Evolutionary conservation across 2,797 vertebrate genomes (phyloP).

Genomic region (Sebastes baramenuke): DNA sequence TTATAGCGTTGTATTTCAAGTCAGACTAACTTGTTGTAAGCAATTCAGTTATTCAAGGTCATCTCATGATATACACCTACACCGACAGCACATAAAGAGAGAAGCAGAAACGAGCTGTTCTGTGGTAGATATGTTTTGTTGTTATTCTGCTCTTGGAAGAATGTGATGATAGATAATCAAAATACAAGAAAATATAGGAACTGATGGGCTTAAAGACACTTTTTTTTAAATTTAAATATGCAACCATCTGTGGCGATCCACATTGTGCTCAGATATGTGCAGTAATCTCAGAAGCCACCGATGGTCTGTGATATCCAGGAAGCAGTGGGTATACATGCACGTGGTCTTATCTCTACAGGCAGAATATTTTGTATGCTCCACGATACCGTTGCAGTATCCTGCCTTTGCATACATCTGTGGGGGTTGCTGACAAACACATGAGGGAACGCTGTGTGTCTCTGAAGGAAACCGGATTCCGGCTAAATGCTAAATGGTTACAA

Average conservation of each 20-base stretch:
- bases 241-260: neutral
- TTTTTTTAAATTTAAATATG: neutral
- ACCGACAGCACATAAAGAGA: neutral
- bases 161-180: neutral
- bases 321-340: neutral
- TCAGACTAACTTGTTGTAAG: neutral
- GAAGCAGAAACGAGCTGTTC: neutral
- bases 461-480: constrained; percentile 8
- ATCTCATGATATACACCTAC: neutral
- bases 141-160: neutral
- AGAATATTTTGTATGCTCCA: constrained; percentile 11
- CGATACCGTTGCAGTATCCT: constrained; percentile 17
- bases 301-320: constrained; percentile 6
- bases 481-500: constrained; percentile 19
- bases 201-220: neutral
- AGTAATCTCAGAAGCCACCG: constrained; percentile 1
- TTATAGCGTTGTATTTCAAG: neutral
- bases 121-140: neutral
- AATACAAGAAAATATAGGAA: neutral
- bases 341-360: constrained; percentile 16
- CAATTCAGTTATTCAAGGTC: neutral
- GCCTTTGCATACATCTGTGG: constrained; percentile 26
- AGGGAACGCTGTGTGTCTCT: neutral
- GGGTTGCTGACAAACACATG: constrained; percentile 28
- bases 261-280: neutral